Evolutionary conservation across 2,888 invertebrate species (phyloP), one percentile per base, ranked within the genome.

Genomic region (Artemia sinica): DNA sequence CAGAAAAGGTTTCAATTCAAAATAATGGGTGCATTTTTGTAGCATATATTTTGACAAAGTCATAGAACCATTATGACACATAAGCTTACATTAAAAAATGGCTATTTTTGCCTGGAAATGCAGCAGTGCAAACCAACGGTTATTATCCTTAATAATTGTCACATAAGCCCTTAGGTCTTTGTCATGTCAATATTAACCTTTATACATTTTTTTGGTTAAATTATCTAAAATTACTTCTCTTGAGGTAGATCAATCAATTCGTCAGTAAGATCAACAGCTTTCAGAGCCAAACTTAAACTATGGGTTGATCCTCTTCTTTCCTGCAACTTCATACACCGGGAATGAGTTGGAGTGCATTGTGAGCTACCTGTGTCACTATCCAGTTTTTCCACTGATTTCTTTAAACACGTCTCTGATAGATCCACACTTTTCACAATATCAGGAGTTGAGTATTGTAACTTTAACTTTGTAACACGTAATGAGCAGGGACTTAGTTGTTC

Each of bases 301-400:
- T 92, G 91, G 76, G 91, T 93, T 1, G 92, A 93, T 68, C 92
- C 92, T 69, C 94, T 82, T 49, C 94, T 83, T 76, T 91, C 90
- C 8, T 91, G 78, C 1, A 91, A 78, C 71, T 88, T 87, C 76
- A 86, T 88, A 65, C 82, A 72, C 9, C 63, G 63, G n/a, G 63
- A 58, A 58, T 58, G 63, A 8, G 63, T 58, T n/a, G 63, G 63
- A 18, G 63, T 58, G 10, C 63, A 58, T 9, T 58, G 63, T 8
- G 28, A n/a, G 10, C 63, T 58, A 58, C 63, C 28, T 58, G 63
- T 28, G n/a, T 58, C 63, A 58, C 28, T 28, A 58, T 58, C 63
- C n/a, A 58, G 2, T 58, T 58, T 58, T 18, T 58, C 63, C 8
- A 58, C 11, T 9, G 63, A 58, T 28, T n/a, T 58, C 28, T 58